Evolutionary conservation across 2,888 invertebrate species (phyloP), one percentile per base, ranked within the genome.

Genomic region (Polietes domitor): DNA sequence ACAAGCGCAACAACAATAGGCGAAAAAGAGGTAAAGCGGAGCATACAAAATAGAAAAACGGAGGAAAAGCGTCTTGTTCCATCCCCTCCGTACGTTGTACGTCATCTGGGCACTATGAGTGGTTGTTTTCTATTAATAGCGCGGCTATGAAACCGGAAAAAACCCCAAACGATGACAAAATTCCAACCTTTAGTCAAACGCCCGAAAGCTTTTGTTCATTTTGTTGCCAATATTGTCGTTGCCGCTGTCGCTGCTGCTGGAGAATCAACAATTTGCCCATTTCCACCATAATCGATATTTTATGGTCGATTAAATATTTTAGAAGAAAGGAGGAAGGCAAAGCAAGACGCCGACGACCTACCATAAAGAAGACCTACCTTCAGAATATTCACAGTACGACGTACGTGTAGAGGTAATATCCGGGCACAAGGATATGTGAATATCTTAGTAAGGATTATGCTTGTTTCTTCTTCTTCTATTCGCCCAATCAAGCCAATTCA

Each of bases 201-300:
- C 28, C 41, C 9, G 41, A 28, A 50, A 2, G 15, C 21, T 55
- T 9, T 37, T 73, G 32, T 55, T 55, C 10, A 21, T 71, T 50
- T 71, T 71, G 47, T 9, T 71, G 32, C 15, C 24, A 19, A 71
- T 47, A 53, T 28, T 4, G 24, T 73, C 10, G 24, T 50, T 50
- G 71, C 19, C 32, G 53, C 12, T 55, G 72, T 21, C 41, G 6
- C 26, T 24, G 37, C 41, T 41, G 43, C 24, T 6, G 12, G 24
- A 24, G 61, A 50, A 65, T 43, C 81, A 82, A 79, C 85, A 89
- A 90, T 89, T 89, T 88, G 87, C 85, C 89, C 86, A 88, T 89
- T 89, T 87, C 15, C 86, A 85, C 84, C 82, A 87, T 83, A 86
- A 87, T 89, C 89, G 88, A 89, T 89, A 88, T 87, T 87, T 89